Evolutionary conservation across 2,888 invertebrate species (phyloP).

Genomic region (Cephus spinipes): DNA sequence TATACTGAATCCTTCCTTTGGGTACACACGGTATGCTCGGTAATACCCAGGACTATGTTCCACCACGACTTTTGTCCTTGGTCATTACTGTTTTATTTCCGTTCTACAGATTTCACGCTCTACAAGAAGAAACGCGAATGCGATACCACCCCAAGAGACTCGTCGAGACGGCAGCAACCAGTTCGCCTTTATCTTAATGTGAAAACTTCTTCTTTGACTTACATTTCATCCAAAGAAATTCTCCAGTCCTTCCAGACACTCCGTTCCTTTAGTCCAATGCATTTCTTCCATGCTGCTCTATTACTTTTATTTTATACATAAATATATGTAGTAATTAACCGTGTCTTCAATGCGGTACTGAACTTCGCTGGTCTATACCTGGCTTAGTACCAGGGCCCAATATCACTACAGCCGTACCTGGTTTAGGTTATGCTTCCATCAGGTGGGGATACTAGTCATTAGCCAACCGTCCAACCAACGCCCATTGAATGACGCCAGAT

Average conservation of each 20-base stretch:
- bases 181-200: slow-evolving; percentile 31
- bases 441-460: not conserved
- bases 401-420: not conserved
- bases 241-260: not conserved
- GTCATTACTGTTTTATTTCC: not conserved
- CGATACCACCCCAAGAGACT: not conserved
- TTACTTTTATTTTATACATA: not conserved
- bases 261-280: not conserved
- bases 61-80: not conserved
- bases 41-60: not conserved
- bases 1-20: slow-evolving; percentile 12
- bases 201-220: slow-evolving; percentile 32
- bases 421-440: not conserved
- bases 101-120: not conserved
- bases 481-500: slow-evolving; percentile 50
- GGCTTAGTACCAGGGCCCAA: not conserved
- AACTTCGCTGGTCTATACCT: not conserved
- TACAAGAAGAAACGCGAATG: not conserved
- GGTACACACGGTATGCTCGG: not conserved
- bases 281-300: not conserved
- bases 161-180: not conserved
- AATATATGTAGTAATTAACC: not conserved
- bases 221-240: slow-evolving; percentile 14
- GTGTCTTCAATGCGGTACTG: not conserved
- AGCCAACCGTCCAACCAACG: slow-evolving; percentile 38